Evolutionary conservation across 2,888 invertebrate species (phyloP), one percentile per base, ranked within the genome.

Genomic region (Zhuqinia jingwanae): DNA sequence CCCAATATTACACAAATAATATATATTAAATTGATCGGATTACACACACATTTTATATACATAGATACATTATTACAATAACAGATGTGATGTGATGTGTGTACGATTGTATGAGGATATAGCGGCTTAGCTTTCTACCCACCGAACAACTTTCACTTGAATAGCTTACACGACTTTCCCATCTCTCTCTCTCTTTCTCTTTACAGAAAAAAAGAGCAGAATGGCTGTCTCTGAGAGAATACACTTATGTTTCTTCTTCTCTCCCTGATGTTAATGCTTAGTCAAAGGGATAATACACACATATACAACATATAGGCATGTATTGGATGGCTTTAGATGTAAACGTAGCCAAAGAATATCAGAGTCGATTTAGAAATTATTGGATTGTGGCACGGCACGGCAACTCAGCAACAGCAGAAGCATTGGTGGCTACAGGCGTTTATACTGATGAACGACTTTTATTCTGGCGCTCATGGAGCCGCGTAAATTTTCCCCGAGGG

Each of bases 401-500:
- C 63, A 83, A 25, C n/a, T n/a, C 68, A 85, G 70, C 42, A 84
- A 56, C 17, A 30, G 76, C 42, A 58, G 36, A 36, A 36, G 36
- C 30, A 13, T 70, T 56, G 36, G 84, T 60, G 47, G 87, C 78
- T 78, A 70, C 15, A 77, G 78, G 82, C 87, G 77, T 78, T 87
- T 87, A 77, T 82, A 77, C 77, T 81, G 86, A 86, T 81, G 81
- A 81, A 81, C 81, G 81, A 82, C 70, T 78, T 87, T 78, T 70
- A 87, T 87, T 77, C 70, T 87, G 87, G 70, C 82, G 65, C 56
- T 82, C 87, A 82, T 87, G 81, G 87, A 87, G 77, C 87, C 81
- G 53, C 81, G 87, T 77, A 81, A 82, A 87, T 87, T 87, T 87
- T 82, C 77, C 87, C 87, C 81, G 70, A 85, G 84, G 87, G 87